A percentile compares a stretch with the other conserved stretches of the same genome.
Evolutionary conservation across 2,113 vertebrate species (phyloP).

Genomic region (Nestor notabilis): DNA sequence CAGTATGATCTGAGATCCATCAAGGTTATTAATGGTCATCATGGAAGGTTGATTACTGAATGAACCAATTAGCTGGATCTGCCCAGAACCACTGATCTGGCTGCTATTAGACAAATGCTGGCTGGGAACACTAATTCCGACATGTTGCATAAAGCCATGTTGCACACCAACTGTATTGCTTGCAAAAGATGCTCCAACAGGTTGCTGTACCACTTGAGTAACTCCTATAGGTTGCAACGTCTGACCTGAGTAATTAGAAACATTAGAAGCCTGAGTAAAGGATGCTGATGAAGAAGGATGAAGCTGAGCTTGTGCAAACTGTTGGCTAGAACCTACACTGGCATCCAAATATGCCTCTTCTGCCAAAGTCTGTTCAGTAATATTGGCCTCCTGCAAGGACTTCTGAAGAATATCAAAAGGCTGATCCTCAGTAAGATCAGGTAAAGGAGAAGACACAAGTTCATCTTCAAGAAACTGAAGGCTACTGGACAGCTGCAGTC

Average conservation of each 20-base stretch:
- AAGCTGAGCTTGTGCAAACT: slow-evolving; percentile 83
- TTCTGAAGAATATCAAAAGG: slow-evolving; percentile 99
- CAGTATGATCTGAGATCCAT: slow-evolving; percentile 93
- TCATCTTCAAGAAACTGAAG: slow-evolving; percentile 97
- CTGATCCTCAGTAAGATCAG: slow-evolving; percentile 92
- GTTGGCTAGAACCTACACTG: slow-evolving; percentile 83
- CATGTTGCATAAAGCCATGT: slow-evolving; percentile 92
- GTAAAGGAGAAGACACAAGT: slow-evolving; percentile 88
- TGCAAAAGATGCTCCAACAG: slow-evolving; percentile 82
- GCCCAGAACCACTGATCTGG: slow-evolving; percentile 86
- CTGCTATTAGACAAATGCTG: slow-evolving; percentile 88
- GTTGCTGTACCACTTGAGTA: slow-evolving; percentile 81
- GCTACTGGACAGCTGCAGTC: slow-evolving; percentile 92
- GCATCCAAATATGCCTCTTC: slow-evolving; percentile 96
- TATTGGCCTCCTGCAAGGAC: slow-evolving; percentile 96
- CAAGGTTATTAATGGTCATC: slow-evolving; percentile 95
- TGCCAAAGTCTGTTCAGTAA: slow-evolving; percentile 96
- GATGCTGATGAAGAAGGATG: slow-evolving; percentile 85
- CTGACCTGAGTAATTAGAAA: slow-evolving; percentile 87
- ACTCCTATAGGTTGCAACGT: slow-evolving; percentile 82
- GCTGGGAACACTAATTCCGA: slow-evolving; percentile 83
- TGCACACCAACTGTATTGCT: slow-evolving; percentile 87
- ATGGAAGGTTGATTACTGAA: slow-evolving; percentile 89
- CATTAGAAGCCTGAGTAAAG: slow-evolving; percentile 85
- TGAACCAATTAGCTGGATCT: slow-evolving; percentile 93